phyloP scores from a whole-genome alignment of 2,888 invertebrate genomes.

The Trachelus tabidus region DNA sequence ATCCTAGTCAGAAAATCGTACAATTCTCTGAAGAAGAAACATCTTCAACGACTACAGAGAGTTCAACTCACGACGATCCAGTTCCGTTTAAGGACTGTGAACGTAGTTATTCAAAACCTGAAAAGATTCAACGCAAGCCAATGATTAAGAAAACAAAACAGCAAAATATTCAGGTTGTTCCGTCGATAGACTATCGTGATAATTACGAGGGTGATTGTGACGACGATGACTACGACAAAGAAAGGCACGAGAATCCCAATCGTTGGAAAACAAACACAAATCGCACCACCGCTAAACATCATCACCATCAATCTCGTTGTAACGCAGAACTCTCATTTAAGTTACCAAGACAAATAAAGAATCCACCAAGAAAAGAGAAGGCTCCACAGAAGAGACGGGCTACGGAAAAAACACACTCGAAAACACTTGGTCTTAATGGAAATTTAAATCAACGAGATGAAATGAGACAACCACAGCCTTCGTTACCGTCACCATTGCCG shows the following conservation, averaged over 20 bases:
- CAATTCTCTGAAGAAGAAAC: slow-evolving; percentile 74
- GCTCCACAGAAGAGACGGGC: slow-evolving; percentile 53
- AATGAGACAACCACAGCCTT: slow-evolving; percentile 21
- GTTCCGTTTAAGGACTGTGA: slow-evolving; percentile 54
- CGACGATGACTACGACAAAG: slow-evolving; percentile 61
- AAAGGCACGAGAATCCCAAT: slow-evolving; percentile 54
- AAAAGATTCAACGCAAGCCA: slow-evolving; percentile 55
- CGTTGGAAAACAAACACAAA: slow-evolving; percentile 60
- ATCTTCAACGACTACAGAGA: slow-evolving; percentile 78
- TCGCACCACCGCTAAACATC: slow-evolving; percentile 51
- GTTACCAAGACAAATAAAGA: slow-evolving; percentile 44
- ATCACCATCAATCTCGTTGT: slow-evolving; percentile 41
- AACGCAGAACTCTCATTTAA: slow-evolving; percentile 48
- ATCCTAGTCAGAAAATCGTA: slow-evolving; percentile 55
- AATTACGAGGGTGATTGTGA: slow-evolving; percentile 68
- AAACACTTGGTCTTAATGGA: slow-evolving; percentile 13
- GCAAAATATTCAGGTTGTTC: slow-evolving; percentile 45
- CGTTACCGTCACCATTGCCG: slow-evolving; percentile 48
- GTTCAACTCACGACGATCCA: slow-evolving; percentile 73
- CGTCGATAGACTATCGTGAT: slow-evolving; percentile 63
- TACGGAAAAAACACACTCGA: slow-evolving; percentile 49
- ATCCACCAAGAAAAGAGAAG: slow-evolving; percentile 58
- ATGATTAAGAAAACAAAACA: slow-evolving; percentile 54
- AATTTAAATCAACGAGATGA: slow-evolving; percentile 26
- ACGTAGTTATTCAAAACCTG: slow-evolving; percentile 48